Evolutionary conservation across 2,797 vertebrate genomes (phyloP).

Genomic region (Lagocephalus sceleratus): DNA sequence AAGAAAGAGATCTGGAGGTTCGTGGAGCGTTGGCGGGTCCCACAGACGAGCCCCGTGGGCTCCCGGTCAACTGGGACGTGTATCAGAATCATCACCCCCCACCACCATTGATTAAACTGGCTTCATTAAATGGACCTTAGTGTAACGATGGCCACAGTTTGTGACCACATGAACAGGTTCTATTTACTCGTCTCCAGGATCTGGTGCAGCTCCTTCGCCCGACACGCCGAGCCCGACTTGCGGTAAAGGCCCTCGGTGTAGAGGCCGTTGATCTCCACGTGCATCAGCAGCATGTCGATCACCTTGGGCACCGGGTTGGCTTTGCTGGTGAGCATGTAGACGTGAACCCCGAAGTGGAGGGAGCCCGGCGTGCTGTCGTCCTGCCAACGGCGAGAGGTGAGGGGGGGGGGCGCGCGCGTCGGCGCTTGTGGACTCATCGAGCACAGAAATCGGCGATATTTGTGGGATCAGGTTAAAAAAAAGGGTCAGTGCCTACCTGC

Average conservation of each 20-base stretch:
- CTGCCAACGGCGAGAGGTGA: constrained; percentile 40
- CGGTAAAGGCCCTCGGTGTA: constrained; percentile 97
- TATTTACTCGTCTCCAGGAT: constrained; percentile 81
- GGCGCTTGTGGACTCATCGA: not conserved
- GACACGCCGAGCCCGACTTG: constrained; percentile 89
- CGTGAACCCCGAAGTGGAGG: constrained; percentile 86
- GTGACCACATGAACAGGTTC: not conserved
- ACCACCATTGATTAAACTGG: too few relatives aligned
- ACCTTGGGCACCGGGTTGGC: constrained; percentile 83
- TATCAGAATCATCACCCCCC: too few relatives aligned
- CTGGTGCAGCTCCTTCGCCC: constrained; percentile 87
- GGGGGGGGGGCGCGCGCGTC: not conserved
- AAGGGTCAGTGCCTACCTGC: constrained; percentile 75
- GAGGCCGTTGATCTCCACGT: constrained; percentile 92
- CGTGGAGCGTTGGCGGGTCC: too few relatives aligned
- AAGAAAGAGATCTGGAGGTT: not conserved
- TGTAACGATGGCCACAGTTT: too few relatives aligned
- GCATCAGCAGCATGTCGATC: constrained; percentile 87
- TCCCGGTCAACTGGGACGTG: constrained; percentile 15
- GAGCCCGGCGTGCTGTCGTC: constrained; percentile 65
- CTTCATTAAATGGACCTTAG: too few relatives aligned
- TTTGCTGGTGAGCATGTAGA: constrained; percentile 81
- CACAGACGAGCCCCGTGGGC: constrained; percentile 1
- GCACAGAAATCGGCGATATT: not conserved
- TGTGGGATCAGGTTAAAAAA: not conserved